Evolutionary conservation across 2,888 invertebrate genomes (phyloP).

Genomic region (Cryptocephalus primarius): DNA sequence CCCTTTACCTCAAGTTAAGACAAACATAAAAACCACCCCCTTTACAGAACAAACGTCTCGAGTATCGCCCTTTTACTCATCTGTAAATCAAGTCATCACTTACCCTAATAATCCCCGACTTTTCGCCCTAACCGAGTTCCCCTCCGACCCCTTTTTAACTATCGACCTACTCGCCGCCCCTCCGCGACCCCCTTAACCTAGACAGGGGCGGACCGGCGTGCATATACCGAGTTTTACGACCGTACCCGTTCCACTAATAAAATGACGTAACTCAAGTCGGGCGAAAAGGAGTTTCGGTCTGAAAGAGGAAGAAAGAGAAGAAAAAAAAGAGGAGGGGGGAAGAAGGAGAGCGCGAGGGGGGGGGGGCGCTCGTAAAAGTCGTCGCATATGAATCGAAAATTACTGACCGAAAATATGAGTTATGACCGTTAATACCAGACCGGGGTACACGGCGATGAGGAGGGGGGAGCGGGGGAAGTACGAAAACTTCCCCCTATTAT

Average conservation of each 20-base stretch:
- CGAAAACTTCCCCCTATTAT: constrained; percentile 16
- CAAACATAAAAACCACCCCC: too few relatives aligned
- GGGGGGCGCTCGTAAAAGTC: constrained; percentile 22
- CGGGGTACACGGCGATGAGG: constrained; percentile 6
- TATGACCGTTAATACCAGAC: constrained; percentile 26
- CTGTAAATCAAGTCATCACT: too few relatives aligned
- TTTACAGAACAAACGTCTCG: too few relatives aligned
- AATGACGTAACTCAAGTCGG: constrained; percentile 20
- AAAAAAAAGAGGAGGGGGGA: too few relatives aligned
- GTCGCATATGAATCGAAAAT: constrained; percentile 33
- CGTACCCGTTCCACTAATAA: constrained; percentile 20
- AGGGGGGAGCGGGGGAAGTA: constrained; percentile 15
- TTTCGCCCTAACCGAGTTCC: too few relatives aligned
- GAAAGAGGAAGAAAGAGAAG: neutral
- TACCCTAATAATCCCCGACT: too few relatives aligned
- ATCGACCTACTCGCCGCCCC: neutral
- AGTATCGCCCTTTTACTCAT: too few relatives aligned
- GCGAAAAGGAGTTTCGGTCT: too few relatives aligned
- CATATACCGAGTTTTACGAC: constrained; percentile 23
- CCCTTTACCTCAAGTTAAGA: too few relatives aligned
- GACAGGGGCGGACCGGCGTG: constrained; percentile 6
- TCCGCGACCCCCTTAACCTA: neutral
- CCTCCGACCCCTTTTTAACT: too few relatives aligned
- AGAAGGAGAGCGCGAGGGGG: too few relatives aligned
- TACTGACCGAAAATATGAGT: constrained; percentile 32